Conservation (phyloP, 1,140 invertebrate genomes). For the Papilio xuthus region DNA sequence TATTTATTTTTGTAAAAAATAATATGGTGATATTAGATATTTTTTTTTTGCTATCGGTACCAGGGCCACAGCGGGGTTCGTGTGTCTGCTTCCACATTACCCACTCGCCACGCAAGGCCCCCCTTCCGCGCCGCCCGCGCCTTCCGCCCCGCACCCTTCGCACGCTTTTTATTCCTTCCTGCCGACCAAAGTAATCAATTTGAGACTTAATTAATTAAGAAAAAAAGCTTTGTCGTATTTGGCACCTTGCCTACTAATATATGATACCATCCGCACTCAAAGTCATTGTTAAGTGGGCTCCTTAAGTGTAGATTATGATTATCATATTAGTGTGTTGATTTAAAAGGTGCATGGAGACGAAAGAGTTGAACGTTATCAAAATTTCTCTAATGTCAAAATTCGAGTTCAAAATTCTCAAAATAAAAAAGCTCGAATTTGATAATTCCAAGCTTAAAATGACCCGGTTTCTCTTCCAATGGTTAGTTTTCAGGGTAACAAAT, state of each 20-base stretch:
- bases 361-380: too few relatives aligned
- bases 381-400: too few relatives aligned
- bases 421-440: background rate
- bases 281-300: background rate
- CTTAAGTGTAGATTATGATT: background rate
- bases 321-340: background rate
- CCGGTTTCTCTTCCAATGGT: constrained; percentile 65
- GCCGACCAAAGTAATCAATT: constrained; percentile 80
- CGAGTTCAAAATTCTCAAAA: too few relatives aligned
- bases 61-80: constrained; percentile 75
- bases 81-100: constrained; percentile 81
- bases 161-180: constrained; percentile 78
- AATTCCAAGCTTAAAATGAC: constrained; percentile 57
- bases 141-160: constrained; percentile 68
- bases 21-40: too few relatives aligned
- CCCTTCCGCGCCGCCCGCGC: constrained; percentile 70
- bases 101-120: constrained; percentile 75
- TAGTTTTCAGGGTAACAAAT: constrained; percentile 65
- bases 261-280: background rate
- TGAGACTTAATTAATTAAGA: constrained; percentile 80
- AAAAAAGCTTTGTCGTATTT: constrained; percentile 60
- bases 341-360: background rate
- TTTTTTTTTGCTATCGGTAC: constrained; percentile 66
- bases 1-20: too few relatives aligned
- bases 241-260: constrained; percentile 34